phyloP scores from a whole-genome alignment of 2,888 invertebrate genomes.

The Drepanosiphum platanoidis region DNA sequence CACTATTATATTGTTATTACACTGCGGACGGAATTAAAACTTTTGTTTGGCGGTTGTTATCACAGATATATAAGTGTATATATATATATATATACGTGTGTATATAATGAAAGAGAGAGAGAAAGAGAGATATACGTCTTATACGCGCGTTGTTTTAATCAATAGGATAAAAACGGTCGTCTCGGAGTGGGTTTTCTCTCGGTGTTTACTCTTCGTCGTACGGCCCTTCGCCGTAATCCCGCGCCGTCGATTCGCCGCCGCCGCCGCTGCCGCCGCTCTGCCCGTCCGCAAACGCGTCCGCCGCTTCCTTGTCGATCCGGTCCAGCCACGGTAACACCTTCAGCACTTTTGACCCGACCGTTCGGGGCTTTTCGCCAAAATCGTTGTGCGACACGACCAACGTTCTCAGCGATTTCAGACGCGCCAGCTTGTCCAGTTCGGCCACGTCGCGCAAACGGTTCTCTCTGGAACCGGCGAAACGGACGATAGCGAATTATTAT shows the following conservation, averaged over 20 bases:
- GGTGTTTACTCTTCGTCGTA: neutral
- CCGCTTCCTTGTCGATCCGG: conserved; percentile 2
- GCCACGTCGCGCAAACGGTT: neutral
- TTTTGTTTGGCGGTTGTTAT: neutral
- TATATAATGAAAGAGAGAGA: neutral
- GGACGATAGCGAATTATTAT: too few species aligned
- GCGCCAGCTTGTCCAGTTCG: conserved; percentile 12
- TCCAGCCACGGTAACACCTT: conserved; percentile 30
- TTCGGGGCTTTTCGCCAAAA: neutral
- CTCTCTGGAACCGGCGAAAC: neutral
- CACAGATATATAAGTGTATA: neutral
- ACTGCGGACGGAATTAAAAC: neutral
- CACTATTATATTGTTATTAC: neutral
- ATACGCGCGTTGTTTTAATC: neutral
- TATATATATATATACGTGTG: neutral
- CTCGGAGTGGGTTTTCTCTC: neutral
- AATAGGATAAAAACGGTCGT: neutral
- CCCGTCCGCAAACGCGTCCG: neutral
- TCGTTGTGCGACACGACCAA: conserved; percentile 28
- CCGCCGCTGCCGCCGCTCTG: neutral
- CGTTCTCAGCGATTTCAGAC: conserved; percentile 41
- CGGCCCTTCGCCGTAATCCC: neutral
- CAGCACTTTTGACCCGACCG: neutral
- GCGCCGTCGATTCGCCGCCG: neutral
- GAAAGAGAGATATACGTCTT: neutral